phyloP scores from a whole-genome alignment of 1,140 invertebrate genomes.

The Sesamia nonagrioides region DNA sequence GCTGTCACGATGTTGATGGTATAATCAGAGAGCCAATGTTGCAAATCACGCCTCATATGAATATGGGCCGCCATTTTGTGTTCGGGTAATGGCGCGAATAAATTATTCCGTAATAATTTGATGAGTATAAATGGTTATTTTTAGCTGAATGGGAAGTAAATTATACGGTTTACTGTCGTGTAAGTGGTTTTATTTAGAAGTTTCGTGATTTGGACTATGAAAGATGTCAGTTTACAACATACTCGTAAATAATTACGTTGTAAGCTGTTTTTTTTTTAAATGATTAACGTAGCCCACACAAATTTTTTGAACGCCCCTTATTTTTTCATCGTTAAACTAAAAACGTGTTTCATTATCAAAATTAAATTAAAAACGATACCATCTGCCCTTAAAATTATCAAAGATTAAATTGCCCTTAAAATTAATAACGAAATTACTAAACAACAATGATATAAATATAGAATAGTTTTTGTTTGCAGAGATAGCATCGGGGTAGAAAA shows the following conservation, averaged over 20 bases:
- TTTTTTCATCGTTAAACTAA: neutral
- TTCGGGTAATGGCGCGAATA: constrained; percentile 37
- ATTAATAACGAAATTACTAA: constrained; percentile 37
- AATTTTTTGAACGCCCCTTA: neutral
- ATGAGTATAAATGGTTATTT: constrained; percentile 36
- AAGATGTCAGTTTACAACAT: neutral
- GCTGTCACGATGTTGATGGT: constrained; percentile 44
- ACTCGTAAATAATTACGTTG: neutral
- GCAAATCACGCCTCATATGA: constrained; percentile 40
- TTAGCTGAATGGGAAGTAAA: constrained; percentile 16
- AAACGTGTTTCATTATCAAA: constrained; percentile 17
- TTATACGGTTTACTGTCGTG: neutral
- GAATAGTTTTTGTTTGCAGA: constrained; percentile 19
- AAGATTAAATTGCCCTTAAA: constrained; percentile 34
- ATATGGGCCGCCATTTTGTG: constrained; percentile 36
- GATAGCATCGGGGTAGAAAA: constrained; percentile 37
- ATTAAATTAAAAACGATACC: constrained; percentile 42
- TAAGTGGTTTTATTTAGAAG: neutral
- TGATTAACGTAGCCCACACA: neutral
- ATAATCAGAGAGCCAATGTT: constrained; percentile 46
- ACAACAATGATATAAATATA: constrained; percentile 39
- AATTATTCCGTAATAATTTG: constrained; percentile 39
- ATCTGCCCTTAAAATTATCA: constrained; percentile 28
- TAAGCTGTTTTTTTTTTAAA: neutral
- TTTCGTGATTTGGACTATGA: neutral